Base-by-base conservation (phyloP, 2,888 invertebrate genomes). In the Caenorhabditis imperialis region DNA sequence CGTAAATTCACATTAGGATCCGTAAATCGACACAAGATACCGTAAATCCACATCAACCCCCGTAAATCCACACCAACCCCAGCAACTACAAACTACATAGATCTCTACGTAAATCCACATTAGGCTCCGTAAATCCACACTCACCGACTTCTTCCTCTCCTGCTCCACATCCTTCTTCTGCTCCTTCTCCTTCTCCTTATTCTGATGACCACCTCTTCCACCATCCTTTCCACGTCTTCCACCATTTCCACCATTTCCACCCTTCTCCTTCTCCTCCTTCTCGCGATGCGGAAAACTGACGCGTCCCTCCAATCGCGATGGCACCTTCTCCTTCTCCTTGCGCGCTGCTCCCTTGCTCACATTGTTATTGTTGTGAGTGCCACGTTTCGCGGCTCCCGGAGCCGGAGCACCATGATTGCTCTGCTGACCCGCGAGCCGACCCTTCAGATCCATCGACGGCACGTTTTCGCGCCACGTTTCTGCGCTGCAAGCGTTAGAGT, bases 381-480 rank as follows among this genome's bases (percentile, higher is more conserved):
- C n/a, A n/a, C n/a, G n/a, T n/a, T n/a, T n/a, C n/a, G n/a, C n/a
- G n/a, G n/a, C n/a, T n/a, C n/a, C n/a, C n/a, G n/a, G n/a, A n/a
- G n/a, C n/a, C n/a, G n/a, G n/a, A n/a, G n/a, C n/a, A 48, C 61
- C 70, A 44, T 62, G 71, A n/a, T n/a, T n/a, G n/a, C n/a, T n/a
- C n/a, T n/a, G n/a, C 38, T 62, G 67, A 48, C 72, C 58, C 42
- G 79, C 79, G 58, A 79, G 62, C 44, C 63, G 60, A 30, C 70
- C 73, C 51, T 70, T 78, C 65, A 78, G 62, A 48, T 81, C 80
- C 55, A 81, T 81, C 25, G 80, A 75, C 53, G 80, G 80, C 51
- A 81, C 80, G 63, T 81, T 81, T 60, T 81, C 80, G 37, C 78
- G 76, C 80, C 80, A 81, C 18, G 74, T 76, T 33, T 78, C 77